Evolutionary conservation across 1,140 invertebrate genomes (phyloP), one percentile per base, ranked within the genome.

Genomic region (Bradynema listronoti): DNA sequence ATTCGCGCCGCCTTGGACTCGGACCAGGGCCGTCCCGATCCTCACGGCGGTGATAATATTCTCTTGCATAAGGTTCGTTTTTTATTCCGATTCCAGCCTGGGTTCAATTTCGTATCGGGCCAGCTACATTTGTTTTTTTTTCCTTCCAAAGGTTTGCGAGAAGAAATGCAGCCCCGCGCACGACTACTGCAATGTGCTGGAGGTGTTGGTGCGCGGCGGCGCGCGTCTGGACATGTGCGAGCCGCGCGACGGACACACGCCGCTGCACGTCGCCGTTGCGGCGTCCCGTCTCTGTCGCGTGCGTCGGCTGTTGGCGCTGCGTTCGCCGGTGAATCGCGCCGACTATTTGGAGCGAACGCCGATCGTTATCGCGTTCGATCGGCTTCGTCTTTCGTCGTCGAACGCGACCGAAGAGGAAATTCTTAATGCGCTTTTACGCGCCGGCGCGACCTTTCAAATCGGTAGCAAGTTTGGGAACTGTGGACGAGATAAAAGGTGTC

Each of bases 251-350:
- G 56, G 43, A 24, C 59, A 61, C 11, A 61, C 49, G 33, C 59
- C 59, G n/a, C 41, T 61, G 4, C 59, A 61, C 33, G 59, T 60
- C 11, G 59, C 59, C 16, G 59, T 61, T 9, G 56, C 56, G 22
- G 59, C 56, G 22, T 19, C 53, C 19, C 59, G 59, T 4, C 29
- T 61, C 29, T 61, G 59, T 27, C 59, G 59, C 59, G 59, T 61
- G 19, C 45, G 42, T 14, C 25, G 43, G 22, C 24, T 61, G 25
- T 47, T 61, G 27, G 33, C 53, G 19, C 49, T 61, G 6, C 57
- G 33, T n/a, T 49, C 59, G 3, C 59, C 59, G 11, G 33, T 61
- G 7, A 61, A 61, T 46, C 46, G 34, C 16, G 19, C 34, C 2
- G 59, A 61, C 30, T 30, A 34, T 25, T 49, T 36, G 33, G 59